Evolutionary conservation across 2,113 vertebrate species (phyloP).

Genomic region (Tamias sibiricus): DNA sequence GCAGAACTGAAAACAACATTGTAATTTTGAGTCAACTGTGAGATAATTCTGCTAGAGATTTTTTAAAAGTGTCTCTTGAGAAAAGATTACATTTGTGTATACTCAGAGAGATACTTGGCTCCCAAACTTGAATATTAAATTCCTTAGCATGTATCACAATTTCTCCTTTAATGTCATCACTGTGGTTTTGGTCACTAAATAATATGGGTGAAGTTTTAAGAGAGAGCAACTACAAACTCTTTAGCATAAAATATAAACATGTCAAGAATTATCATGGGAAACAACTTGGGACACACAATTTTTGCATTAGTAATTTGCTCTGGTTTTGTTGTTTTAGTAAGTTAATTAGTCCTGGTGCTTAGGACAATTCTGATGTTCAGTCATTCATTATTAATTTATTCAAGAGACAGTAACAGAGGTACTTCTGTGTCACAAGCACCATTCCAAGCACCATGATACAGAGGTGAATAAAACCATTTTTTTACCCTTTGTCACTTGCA

Average conservation of each 20-base stretch:
- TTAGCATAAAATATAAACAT: slow-evolving; percentile 3
- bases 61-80: not conserved
- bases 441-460: not conserved
- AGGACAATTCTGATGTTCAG: not conserved
- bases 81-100: not conserved
- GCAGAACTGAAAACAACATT: not conserved
- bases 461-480: not conserved
- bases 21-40: not conserved
- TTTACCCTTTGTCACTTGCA: not conserved
- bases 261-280: slow-evolving; percentile 16
- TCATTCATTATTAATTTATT: slow-evolving; percentile 22
- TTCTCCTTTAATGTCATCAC: not conserved
- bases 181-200: slow-evolving; percentile 1
- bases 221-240: not conserved
- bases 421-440: not conserved
- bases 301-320: not conserved
- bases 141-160: not conserved
- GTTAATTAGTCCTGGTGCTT: not conserved
- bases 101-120: slow-evolving; percentile 15
- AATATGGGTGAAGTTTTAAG: not conserved
- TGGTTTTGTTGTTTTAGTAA: slow-evolving; percentile 8
- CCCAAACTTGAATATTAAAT: slow-evolving; percentile 15
- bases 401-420: not conserved
- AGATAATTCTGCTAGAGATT: slow-evolving; percentile 1
- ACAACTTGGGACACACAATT: not conserved